Percentiles rank a stretch among this genome's conserved stretches.
These are phyloP conservation scores for Neoarius graeffei DNA, from an alignment of 2,113 vertebrate species.

Conservation along the genomic window DNA sequence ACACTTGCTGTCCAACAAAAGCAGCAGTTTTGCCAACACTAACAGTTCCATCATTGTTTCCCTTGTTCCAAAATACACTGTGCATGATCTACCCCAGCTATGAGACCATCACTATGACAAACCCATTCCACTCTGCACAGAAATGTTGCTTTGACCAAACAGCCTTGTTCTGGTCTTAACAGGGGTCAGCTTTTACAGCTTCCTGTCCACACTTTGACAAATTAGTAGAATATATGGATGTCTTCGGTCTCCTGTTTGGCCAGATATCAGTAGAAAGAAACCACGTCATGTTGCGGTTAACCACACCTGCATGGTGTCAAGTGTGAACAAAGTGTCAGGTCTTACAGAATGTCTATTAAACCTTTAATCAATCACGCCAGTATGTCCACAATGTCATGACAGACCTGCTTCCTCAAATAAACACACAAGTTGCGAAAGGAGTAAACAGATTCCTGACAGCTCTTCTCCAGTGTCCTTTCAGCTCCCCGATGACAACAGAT, in stretches of 20 bases:
- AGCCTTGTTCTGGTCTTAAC: neutral
- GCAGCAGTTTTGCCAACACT: slow-evolving; percentile 7
- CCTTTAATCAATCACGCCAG: neutral
- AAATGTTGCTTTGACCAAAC: neutral
- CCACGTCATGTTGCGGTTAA: slow-evolving; percentile 18
- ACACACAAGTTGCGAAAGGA: neutral
- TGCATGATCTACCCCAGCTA: slow-evolving; percentile 12
- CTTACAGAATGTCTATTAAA: slow-evolving; percentile 15
- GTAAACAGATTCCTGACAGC: neutral
- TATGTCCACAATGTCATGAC: neutral
- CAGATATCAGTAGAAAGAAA: slow-evolving; percentile 10
- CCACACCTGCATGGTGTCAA: slow-evolving; percentile 62
- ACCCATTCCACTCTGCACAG: neutral
- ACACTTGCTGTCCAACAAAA: slow-evolving; percentile 17
- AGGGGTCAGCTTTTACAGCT: neutral
- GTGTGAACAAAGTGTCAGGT: slow-evolving; percentile 41
- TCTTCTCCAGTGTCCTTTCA: neutral
- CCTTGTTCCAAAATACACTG: slow-evolving; percentile 14
- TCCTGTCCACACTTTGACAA: neutral
- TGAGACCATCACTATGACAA: neutral
- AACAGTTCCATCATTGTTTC: slow-evolving; percentile 34
- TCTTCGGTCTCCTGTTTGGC: neutral
- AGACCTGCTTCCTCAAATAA: neutral
- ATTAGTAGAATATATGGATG: neutral
- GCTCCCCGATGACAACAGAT: neutral